Percentiles rank a stretch among this genome's conserved stretches.
phyloP scores from a whole-genome alignment of 2,113 vertebrate genomes.

The Limnothrissa miodon region DNA sequence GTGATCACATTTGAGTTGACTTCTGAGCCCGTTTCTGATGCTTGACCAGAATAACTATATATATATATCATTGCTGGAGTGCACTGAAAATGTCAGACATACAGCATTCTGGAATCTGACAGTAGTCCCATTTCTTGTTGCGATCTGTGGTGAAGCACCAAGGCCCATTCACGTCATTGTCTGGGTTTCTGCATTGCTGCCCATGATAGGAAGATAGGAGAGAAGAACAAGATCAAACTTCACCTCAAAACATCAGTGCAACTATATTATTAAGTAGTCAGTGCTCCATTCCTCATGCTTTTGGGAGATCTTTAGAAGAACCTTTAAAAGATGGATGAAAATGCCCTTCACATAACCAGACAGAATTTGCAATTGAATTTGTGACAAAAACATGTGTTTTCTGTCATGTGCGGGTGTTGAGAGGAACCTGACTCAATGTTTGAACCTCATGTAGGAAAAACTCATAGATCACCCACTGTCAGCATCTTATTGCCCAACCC shows the following conservation, averaged over 20 bases:
- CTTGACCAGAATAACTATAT: background rate
- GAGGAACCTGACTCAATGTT: too few species aligned
- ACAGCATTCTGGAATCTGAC: slow-evolving; percentile 86
- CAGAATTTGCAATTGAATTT: background rate
- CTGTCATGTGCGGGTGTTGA: too few species aligned
- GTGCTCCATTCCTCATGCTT: background rate
- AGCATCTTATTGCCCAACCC: too few species aligned
- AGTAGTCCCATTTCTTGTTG: slow-evolving; percentile 85
- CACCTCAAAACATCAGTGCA: background rate
- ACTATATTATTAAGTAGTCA: background rate
- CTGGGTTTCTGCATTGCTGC: slow-evolving; percentile 93
- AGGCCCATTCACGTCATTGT: slow-evolving; percentile 85
- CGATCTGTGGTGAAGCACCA: slow-evolving; percentile 92
- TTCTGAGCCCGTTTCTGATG: background rate
- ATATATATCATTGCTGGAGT: background rate
- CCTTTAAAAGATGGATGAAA: too few species aligned
- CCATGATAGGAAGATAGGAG: background rate
- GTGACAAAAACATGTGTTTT: too few species aligned
- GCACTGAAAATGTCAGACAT: slow-evolving; percentile 19
- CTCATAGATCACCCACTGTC: too few species aligned
- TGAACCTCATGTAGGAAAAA: too few species aligned
- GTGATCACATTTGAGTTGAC: background rate
- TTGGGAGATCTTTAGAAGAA: background rate
- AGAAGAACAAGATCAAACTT: background rate
- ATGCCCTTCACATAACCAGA: background rate